Percentiles rank a stretch among this genome's conserved stretches.
phyloP scores from a whole-genome alignment of 1,140 invertebrate genomes.

The Carposina sasakii region DNA sequence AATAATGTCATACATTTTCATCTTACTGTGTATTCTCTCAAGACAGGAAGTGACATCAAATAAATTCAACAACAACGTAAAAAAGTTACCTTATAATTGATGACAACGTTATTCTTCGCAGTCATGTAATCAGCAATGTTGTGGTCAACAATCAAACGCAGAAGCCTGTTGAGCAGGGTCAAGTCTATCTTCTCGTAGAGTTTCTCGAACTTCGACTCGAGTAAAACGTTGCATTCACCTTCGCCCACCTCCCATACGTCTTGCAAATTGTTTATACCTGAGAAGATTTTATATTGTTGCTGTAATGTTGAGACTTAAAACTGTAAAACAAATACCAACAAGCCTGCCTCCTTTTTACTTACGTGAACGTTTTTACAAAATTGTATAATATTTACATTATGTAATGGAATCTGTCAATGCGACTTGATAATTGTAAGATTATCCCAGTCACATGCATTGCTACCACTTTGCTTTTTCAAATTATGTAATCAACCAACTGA shows the following conservation, averaged over 20 bases:
- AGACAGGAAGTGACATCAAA: neutral
- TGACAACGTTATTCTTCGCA: slow-evolving; percentile 99
- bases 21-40: neutral
- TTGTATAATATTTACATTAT: no score
- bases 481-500: no score
- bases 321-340: no score
- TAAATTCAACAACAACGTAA: slow-evolving; percentile 2
- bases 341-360: no score
- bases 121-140: slow-evolving; percentile 99
- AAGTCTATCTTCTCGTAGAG: slow-evolving; percentile 99
- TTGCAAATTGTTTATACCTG: slow-evolving; percentile 95
- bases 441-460: no score
- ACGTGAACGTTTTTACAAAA: no score
- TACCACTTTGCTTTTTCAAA: no score
- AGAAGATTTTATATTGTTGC: neutral
- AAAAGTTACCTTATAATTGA: slow-evolving; percentile 93
- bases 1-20: neutral
- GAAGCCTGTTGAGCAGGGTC: slow-evolving; percentile 94
- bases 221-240: slow-evolving; percentile 97
- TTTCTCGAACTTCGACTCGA: slow-evolving; percentile 99
- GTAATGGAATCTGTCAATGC: no score
- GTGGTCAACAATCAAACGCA: slow-evolving; percentile 98
- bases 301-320: no score
- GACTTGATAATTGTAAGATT: no score
- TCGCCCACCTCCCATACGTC: slow-evolving; percentile 99